phyloP scores from a whole-genome alignment of 1,140 invertebrate species.

The Listronotus bonariensis region DNA sequence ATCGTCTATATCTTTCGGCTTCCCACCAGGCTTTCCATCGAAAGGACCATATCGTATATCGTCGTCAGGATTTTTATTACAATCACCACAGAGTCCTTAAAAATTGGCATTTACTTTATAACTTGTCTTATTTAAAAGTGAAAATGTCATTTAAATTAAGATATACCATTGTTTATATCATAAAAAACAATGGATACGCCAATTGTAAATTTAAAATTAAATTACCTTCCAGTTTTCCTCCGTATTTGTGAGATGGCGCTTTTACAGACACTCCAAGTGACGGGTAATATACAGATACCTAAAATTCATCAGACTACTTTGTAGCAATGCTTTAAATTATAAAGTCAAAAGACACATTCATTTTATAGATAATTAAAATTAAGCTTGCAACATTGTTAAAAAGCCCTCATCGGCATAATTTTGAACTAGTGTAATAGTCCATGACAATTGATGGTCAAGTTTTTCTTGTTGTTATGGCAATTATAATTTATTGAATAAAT shows the following conservation, averaged over 20 bases:
- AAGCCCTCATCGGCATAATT: no score
- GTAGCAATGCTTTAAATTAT: not conserved
- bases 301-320: constrained; percentile 44
- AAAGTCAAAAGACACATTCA: not conserved
- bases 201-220: not conserved
- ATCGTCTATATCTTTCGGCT: constrained; percentile 57
- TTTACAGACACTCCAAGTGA: constrained; percentile 57
- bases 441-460: no score
- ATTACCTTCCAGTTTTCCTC: constrained; percentile 70
- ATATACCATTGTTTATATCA: no score
- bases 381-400: no score
- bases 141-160: no score
- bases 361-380: no score
- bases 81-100: constrained; percentile 70
- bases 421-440: no score
- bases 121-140: no score
- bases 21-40: constrained; percentile 48
- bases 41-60: constrained; percentile 64
- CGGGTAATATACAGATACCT: constrained; percentile 57
- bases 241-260: constrained; percentile 73
- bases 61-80: constrained; percentile 68
- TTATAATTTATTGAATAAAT: no score
- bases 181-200: not conserved
- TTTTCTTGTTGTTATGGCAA: no score
- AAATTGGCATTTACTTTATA: no score